Evolutionary conservation across 2,797 vertebrate species (phyloP).

Genomic region (Vultur gryphus): DNA sequence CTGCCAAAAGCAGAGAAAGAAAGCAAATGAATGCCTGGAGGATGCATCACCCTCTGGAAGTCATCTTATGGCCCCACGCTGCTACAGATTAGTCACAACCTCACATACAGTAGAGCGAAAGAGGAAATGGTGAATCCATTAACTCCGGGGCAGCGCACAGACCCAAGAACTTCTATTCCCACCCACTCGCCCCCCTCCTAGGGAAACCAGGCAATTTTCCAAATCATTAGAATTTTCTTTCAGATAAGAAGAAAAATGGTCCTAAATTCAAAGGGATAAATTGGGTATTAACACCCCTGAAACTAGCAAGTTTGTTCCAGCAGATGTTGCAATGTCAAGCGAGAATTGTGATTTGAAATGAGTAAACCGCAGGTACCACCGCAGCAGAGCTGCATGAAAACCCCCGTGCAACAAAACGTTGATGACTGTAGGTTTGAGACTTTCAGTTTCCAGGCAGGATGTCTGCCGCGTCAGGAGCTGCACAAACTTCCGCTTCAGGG

Average conservation of each 20-base stretch:
- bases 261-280: neutral
- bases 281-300: neutral
- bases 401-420: neutral
- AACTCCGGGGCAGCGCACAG: neutral
- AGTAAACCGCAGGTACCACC: neutral
- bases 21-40: slow-evolving; percentile 63
- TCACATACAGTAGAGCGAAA: neutral
- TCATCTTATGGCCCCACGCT: slow-evolving; percentile 11
- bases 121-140: slow-evolving; percentile 43
- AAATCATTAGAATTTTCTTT: neutral
- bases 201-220: neutral
- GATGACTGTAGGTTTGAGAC: neutral
- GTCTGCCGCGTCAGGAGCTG: no score
- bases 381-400: neutral
- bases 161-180: neutral
- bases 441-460: neutral
- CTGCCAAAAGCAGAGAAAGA: slow-evolving; percentile 43
- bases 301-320: neutral
- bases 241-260: neutral
- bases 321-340: neutral
- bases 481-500: neutral
- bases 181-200: neutral
- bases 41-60: slow-evolving; percentile 63
- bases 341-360: neutral
- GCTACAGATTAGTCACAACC: slow-evolving; percentile 53